Percentiles rank a stretch among this genome's conserved stretches.
phyloP scores from a whole-genome alignment of 1,140 invertebrate species.

The Phthorimaea operculella region DNA sequence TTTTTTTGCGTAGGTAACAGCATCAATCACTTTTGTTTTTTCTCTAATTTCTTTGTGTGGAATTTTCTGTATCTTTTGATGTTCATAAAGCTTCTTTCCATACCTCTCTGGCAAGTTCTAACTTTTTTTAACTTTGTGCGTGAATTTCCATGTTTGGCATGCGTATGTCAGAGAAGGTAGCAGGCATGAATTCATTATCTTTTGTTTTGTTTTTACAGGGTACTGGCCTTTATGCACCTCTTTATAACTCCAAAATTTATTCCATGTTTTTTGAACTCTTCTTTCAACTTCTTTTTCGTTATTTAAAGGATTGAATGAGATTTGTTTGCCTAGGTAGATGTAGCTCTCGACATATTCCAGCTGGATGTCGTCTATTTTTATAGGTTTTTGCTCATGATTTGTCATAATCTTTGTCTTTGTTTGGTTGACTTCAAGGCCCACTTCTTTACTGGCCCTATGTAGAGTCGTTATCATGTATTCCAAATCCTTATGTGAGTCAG shows the following conservation, averaged over 20 bases:
- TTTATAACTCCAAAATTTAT: conserved; percentile 4
- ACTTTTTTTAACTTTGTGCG: background rate
- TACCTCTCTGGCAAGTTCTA: background rate
- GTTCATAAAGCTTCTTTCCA: background rate
- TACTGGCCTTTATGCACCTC: background rate
- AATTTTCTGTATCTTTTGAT: background rate
- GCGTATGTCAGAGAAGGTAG: background rate
- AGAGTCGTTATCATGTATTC: conserved; percentile 1
- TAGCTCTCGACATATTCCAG: conserved; percentile 2
- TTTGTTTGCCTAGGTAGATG: background rate
- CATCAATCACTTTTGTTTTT: background rate
- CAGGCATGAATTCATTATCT: too few relatives aligned
- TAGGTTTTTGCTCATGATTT: background rate
- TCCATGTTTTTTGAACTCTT: conserved; percentile 1
- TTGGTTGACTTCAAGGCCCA: background rate
- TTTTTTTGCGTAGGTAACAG: background rate
- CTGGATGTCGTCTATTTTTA: background rate
- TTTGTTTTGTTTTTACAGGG: too few relatives aligned
- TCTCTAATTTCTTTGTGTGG: background rate
- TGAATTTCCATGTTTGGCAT: background rate
- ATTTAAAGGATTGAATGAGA: background rate
- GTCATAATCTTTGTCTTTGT: conserved; percentile 1
- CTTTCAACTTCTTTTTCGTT: conserved; percentile 3
- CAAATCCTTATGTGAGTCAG: background rate
- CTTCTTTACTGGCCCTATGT: conserved; percentile 1